These are phyloP conservation scores for Scaptomyza hsui DNA, from an alignment of 1,140 invertebrate species.

Conservation along the genomic window DNA sequence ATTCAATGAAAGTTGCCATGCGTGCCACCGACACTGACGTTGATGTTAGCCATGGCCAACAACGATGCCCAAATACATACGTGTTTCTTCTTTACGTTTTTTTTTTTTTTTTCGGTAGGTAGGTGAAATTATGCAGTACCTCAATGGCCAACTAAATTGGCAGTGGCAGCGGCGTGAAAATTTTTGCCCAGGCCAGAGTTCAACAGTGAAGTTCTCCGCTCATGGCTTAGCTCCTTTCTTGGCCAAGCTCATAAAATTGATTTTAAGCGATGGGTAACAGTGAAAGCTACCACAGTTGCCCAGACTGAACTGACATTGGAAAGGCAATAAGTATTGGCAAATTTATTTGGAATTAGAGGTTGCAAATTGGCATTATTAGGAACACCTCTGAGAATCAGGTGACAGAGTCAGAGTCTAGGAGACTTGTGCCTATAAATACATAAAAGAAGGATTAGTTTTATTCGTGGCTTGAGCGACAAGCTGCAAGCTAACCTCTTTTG, in stretches of 20 bases:
- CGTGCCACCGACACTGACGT: conserved; percentile 29
- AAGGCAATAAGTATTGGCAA: conserved; percentile 4
- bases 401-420: no score
- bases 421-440: no score
- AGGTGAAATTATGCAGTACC: conserved; percentile 72
- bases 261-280: conserved; percentile 61
- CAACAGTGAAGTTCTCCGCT: conserved; percentile 28
- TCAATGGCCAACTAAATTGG: conserved; percentile 22
- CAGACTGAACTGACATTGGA: conserved; percentile 18
- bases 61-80: conserved; percentile 55
- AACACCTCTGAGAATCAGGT: no score
- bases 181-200: conserved; percentile 71
- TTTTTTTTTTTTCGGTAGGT: no score
- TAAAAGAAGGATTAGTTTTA: no score
- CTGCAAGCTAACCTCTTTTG: no score
- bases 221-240: conserved; percentile 25
- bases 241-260: conserved; percentile 76
- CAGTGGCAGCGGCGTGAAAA: conserved; percentile 60
- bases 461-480: no score
- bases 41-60: conserved; percentile 20
- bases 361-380: neutral
- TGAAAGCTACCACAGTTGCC: conserved; percentile 58
- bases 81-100: conserved; percentile 31
- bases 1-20: conserved; percentile 79
- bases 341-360: conserved; percentile 3